phyloP scores from a whole-genome alignment of 2,888 invertebrate genomes.

The Andrena hattorfiana region DNA sequence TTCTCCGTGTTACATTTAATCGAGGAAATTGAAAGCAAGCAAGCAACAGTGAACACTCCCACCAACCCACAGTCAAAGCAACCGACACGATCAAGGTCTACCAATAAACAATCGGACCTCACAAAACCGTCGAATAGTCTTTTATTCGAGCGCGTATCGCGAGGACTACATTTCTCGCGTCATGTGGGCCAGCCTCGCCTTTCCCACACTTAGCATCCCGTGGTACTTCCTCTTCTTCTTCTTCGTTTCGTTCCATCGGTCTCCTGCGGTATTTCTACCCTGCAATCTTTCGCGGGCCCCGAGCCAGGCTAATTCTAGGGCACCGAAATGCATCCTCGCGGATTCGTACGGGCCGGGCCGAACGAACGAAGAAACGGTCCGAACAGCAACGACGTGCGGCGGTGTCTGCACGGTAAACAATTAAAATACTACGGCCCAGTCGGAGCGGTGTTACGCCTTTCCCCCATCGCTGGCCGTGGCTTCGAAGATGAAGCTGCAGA shows the following conservation, averaged over 20 bases:
- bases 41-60: too few relatives aligned
- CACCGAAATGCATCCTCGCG: slow-evolving; percentile 77
- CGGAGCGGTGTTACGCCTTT: background rate
- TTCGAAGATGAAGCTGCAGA: slow-evolving; percentile 62
- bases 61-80: too few relatives aligned
- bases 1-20: too few relatives aligned
- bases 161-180: slow-evolving; percentile 64
- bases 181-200: slow-evolving; percentile 74
- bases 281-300: slow-evolving; percentile 78
- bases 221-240: slow-evolving; percentile 65
- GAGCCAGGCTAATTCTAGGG: slow-evolving; percentile 80
- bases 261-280: slow-evolving; percentile 72
- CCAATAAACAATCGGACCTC: too few relatives aligned
- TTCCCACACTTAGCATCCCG: slow-evolving; percentile 79
- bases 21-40: too few relatives aligned
- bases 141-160: background rate
- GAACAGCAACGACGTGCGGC: slow-evolving; percentile 21
- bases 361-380: slow-evolving; percentile 50
- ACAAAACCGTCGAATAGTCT: background rate
- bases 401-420: slow-evolving; percentile 68
- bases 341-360: slow-evolving; percentile 70
- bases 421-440: slow-evolving; percentile 65
- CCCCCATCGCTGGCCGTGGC: slow-evolving; percentile 18
- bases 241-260: slow-evolving; percentile 65
- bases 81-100: too few relatives aligned